Evolutionary conservation across 2,113 vertebrate species (phyloP).

Genomic region (Artemisiospiza belli): DNA sequence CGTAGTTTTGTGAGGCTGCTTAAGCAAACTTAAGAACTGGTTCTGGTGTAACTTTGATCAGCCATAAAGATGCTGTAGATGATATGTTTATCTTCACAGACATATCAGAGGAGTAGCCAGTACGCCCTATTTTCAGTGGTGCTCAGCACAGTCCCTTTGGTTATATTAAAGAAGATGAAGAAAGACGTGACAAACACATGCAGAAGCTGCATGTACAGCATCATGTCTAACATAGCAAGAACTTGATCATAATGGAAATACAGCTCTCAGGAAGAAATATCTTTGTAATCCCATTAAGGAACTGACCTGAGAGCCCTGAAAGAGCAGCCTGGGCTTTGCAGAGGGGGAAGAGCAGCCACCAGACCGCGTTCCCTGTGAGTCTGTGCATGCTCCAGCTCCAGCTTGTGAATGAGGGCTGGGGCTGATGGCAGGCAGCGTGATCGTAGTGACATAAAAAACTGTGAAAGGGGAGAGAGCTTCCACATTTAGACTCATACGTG

Average conservation of each 20-base stretch:
- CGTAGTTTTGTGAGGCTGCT: not conserved
- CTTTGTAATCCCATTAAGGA: not conserved
- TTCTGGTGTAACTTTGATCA: not conserved
- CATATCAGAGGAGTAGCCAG: fast-evolving
- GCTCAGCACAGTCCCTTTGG: not conserved
- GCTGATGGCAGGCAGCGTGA: not conserved
- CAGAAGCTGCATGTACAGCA: not conserved
- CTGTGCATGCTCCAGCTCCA: fast-evolving
- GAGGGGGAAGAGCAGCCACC: not conserved
- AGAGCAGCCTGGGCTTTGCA: not conserved
- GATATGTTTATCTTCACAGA: not conserved
- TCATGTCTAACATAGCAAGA: not conserved
- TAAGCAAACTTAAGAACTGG: not conserved
- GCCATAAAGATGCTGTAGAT: not conserved
- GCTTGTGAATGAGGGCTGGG: not conserved
- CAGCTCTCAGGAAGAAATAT: not conserved
- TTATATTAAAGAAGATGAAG: not conserved
- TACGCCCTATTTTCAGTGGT: not conserved
- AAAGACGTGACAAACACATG: not conserved
- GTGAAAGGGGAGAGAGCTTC: conserved; percentile 11
- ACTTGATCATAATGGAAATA: not conserved
- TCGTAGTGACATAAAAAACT: not conserved
- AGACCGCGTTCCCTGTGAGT: not conserved
- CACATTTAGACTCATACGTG: not conserved
- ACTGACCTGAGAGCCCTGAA: not conserved